Evolutionary conservation across 2,797 vertebrate genomes (phyloP), one percentile per base, ranked within the genome.

Genomic region (Echeneis naucrates): DNA sequence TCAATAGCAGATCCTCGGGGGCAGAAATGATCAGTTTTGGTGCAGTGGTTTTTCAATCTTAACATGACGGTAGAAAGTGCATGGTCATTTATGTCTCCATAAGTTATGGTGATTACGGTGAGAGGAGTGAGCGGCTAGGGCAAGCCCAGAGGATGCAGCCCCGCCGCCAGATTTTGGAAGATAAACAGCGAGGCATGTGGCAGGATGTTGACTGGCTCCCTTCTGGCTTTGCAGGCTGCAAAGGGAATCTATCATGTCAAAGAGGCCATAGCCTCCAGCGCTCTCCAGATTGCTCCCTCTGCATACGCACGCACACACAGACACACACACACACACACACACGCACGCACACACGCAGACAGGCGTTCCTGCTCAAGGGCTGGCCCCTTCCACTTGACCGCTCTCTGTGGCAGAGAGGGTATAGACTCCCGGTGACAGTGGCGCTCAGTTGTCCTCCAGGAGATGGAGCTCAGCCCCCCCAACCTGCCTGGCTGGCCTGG

Each of bases 241-340:
- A 85, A 82, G 78, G 78, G 89, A 90, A 90, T 91, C 86, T 88
- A 84, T 92, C 90, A 90, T 65, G 80, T 89, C 82, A 79, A 86
- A 88, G 83, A 81, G 89, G 88, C 89, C 87, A 72, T 84, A 85
- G 88, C 91, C 90, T 88, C 82, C 87, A 89, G 92, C 91, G 82
- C 75, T 72, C 87, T 88, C 86, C 87, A 92, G 86, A 92, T 88
- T 89, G 88, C 87, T 86, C 82, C 71, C 74, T 76, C 68, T 82
- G 83, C 77, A 81, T 74, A 88, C 81, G 38, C 48, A 62, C 79
- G 37, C 72, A 58, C 8, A 9, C 8, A 7, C 66, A 55, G 57
- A 51, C 42, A 53, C 40, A 40, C 53, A 45, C n/a, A 42, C 55
- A 47, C 67, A 12, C 69, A 55, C 71, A 68, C 71, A 60, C 55